Conservation (phyloP, 2,888 invertebrate genomes). For the Cylindroiulus punctatus region DNA sequence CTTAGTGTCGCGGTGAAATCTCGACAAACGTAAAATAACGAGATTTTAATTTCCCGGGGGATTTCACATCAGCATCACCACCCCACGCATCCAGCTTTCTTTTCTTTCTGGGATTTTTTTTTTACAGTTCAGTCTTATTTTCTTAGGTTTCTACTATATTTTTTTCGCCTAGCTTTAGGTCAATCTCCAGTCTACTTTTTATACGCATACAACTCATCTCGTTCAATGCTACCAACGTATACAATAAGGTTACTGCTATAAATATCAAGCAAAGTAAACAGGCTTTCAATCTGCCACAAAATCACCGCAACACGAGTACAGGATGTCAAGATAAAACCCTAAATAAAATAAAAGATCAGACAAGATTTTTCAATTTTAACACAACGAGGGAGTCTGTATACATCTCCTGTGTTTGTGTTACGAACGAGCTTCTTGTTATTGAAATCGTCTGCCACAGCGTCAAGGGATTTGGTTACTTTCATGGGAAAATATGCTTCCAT, state of each 20-base stretch:
- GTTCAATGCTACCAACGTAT: background rate
- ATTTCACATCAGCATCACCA: constrained; percentile 49
- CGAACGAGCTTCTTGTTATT: background rate
- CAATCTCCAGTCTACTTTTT: constrained; percentile 17
- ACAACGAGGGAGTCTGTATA: background rate
- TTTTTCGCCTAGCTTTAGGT: constrained; percentile 6
- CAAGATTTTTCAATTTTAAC: constrained; percentile 31
- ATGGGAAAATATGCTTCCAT: background rate
- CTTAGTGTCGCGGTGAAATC: constrained; percentile 50
- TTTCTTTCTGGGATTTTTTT: background rate
- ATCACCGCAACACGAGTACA: constrained; percentile 33
- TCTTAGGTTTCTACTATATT: constrained; percentile 24
- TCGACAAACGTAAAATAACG: constrained; percentile 55
- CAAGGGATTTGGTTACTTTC: background rate
- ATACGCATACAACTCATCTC: background rate
- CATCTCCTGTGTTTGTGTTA: background rate
- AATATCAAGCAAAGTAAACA: constrained; percentile 35
- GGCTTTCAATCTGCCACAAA: constrained; percentile 45
- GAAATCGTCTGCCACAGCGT: background rate
- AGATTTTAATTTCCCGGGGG: constrained; percentile 56
- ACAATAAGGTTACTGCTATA: background rate
- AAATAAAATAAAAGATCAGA: constrained; percentile 11
- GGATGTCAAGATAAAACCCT: constrained; percentile 8
- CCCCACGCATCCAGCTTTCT: constrained; percentile 47
- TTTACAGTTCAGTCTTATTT: constrained; percentile 7